Evolutionary conservation across 2,888 invertebrate species (phyloP), one percentile per base, ranked within the genome.

Genomic region (Amiota mariae): DNA sequence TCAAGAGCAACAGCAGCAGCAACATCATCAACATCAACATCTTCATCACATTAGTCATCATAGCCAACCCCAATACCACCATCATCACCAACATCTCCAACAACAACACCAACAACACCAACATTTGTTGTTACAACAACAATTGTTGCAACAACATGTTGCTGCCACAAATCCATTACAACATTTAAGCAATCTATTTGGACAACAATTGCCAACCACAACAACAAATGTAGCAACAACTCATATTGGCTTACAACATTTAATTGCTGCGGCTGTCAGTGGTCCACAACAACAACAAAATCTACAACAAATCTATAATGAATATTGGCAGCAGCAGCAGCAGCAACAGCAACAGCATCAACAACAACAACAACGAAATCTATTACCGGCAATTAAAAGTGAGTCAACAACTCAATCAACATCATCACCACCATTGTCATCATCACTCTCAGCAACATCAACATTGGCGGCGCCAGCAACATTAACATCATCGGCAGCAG

Each of bases 141-240:
- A 77, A 36, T 84, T 82, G 68, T 71, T 85, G 71, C 73, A 80
- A 72, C 87, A 87, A 76, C 85, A 82, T 75, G 82, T 82, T 81
- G 83, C 80, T 68, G 18, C 89, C 88, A 1, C 77, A 10, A 68
- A 68, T 68, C 67, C 67, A 20, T 54, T 89, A 81, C 89, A 89
- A 78, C 89, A 89, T 76, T 82, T 89, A 63, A 89, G 85, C 81
- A 88, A 89, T 82, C 78, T 89, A 72, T 89, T 89, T 77, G 87
- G 89, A 51, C 84, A 88, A 68, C 82, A 84, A 77, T 79, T 81
- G 78, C 71, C 72, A 20, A 2, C 77, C 24, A 59, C 70, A 71
- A 11, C 76, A 72, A 71, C 78, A 77, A 68, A 72, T 73, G 54
- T 54, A 10, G 54, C 67, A 51, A 36, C 67, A n/a, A n/a, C 75